Evolutionary conservation across 2,797 vertebrate species (phyloP), one percentile per base, ranked within the genome.

Genomic region (Sebastes hubbsi): DNA sequence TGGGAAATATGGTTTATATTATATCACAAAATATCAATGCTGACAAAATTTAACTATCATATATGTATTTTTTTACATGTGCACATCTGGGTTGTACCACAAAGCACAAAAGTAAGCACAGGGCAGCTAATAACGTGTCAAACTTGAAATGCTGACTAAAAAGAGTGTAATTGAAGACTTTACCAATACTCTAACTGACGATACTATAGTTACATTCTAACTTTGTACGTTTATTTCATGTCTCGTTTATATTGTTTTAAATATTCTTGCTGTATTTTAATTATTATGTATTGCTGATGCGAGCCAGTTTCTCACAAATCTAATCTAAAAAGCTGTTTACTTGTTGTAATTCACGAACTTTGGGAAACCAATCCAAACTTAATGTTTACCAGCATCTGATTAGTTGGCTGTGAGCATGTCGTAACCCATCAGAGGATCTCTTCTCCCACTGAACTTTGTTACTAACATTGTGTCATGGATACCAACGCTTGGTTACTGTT

Each of bases 401-500:
- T 18, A 9, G 34, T 42, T 67, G 1, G 13, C 30, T 30, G 11
- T 46, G 4, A 42, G 14, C 4, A 12, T 49, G 63, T 68, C 14
- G 13, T 72, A 72, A 84, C 1, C 42, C 34, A 24, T 38, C 56
- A 55, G 36, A 42, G 11, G 7, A 65, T 46, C 8, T 59, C 3
- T 62, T 49, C 10, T 30, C 38, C 32, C n/a, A 24, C 27, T 71
- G 12, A 89, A 88, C 70, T 79, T 77, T 63, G 68, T 59, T 60
- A 24, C 66, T 54, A 38, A 69, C 27, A 56, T 13, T 84, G 62
- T 70, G 80, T 84, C 42, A 13, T 85, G 74, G 84, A 71, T 85
- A 78, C 90, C 24, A 55, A 11, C 0, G 3, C 55, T 49, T 72
- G 30, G 80, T 76, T 74, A 87, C 77, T 74, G 84, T 91, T 75